These are phyloP conservation scores for Calliopsis andreniformis DNA, from an alignment of 1,140 invertebrate species.

Conservation along the genomic window DNA sequence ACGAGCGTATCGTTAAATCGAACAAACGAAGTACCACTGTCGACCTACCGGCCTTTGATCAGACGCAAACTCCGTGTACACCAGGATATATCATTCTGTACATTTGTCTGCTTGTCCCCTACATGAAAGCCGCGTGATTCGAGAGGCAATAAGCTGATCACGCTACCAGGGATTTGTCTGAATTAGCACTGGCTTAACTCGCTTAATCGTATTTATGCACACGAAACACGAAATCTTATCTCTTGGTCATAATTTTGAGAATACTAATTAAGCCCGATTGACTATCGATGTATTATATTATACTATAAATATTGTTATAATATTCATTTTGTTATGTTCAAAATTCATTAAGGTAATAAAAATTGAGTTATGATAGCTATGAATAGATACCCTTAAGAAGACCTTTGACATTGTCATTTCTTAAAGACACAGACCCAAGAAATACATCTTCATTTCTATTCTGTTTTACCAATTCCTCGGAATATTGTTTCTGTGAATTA, in stretches of 20 bases:
- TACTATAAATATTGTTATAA: no score
- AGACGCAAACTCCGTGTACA: slow-evolving; percentile 30
- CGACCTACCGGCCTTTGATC: slow-evolving; percentile 58
- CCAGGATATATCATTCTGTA: slow-evolving; percentile 39
- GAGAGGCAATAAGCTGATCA: slow-evolving; percentile 46
- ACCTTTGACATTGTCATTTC: no score
- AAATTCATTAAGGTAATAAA: no score
- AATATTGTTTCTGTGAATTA: no score
- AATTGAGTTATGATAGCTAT: no score
- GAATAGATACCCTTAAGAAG: no score
- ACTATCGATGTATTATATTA: no score
- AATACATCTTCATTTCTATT: background rate
- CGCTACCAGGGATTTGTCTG: slow-evolving; percentile 35
- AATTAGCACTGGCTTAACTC: slow-evolving; percentile 32
- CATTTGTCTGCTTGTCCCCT: slow-evolving; percentile 27
- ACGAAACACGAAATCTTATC: background rate
- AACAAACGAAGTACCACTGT: slow-evolving; percentile 58
- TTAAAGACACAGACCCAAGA: no score
- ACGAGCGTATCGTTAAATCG: slow-evolving; percentile 55
- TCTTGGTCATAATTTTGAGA: background rate
- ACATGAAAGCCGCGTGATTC: slow-evolving; percentile 35
- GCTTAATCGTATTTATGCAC: slow-evolving; percentile 26
- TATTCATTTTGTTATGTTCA: no score
- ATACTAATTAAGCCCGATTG: background rate
- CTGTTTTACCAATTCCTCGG: background rate